Base-by-base conservation (phyloP, 1,140 invertebrate genomes). In the Scaptodrosophila lebanonensis region DNA sequence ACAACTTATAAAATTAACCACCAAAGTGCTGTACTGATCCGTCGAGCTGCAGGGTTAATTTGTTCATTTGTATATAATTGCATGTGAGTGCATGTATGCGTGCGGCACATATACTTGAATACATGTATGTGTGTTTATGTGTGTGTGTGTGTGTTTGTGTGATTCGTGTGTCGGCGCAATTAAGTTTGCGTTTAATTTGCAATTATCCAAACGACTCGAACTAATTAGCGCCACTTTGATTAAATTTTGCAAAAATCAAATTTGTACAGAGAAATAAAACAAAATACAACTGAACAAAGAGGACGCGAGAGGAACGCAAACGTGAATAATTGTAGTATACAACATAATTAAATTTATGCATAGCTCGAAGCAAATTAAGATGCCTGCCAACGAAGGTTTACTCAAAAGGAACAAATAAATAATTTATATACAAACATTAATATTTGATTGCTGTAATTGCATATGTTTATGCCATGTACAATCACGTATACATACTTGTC, bases 141-240 rank as follows among this genome's bases (percentile, higher is more conserved):
- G 16, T 43, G 11, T 29, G 12, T 44, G 48, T 44, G 32, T 43
- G 18, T 63, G 43, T 48, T 20, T 63, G 45, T 58, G 30, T 54
- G 65, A 63, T 75, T 79, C 75, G 75, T 79, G 75, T 82, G 75
- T 60, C 69, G 75, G 75, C 62, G 75, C 75, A 82, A 82, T 82
- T 82, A 82, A 82, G 32, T 82, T 79, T 75, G 75, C 75, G 75
- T 82, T 82, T 82, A 82, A 82, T 82, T 82, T 82, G 75, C 75
- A 82, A 82, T 82, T 82, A 82, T 82, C 75, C 75, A 82, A 77
- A 82, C 69, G 75, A 82, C 75, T 82, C 69, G 66, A 82, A 82
- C 75, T 82, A 82, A 82, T 82, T 82, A 82, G 75, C 75, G 75
- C 75, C 75, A 82, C 65, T 82, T 82, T 82, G 75, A 82, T 82